Evolutionary conservation across 2,797 vertebrate species (phyloP).

Genomic region (Notolabrus celidotus): DNA sequence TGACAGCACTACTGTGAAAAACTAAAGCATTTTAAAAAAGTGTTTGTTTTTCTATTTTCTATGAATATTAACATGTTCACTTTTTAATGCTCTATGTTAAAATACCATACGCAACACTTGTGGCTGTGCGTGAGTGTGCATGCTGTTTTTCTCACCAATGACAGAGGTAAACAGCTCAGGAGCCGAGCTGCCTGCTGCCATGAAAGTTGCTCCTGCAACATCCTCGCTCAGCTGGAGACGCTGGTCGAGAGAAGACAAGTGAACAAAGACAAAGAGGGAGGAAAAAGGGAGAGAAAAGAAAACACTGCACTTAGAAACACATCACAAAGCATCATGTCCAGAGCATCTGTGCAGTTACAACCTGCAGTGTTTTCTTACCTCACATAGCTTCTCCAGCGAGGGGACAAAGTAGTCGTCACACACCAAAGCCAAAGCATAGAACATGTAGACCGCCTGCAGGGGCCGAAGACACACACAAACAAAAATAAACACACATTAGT

Average conservation of each 20-base stretch:
- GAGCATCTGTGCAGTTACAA: neutral
- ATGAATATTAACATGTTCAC: too few species aligned
- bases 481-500: neutral
- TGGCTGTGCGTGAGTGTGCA: slow-evolving; percentile 10
- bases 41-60: too few species aligned
- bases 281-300: neutral
- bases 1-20: too few species aligned
- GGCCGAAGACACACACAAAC: slow-evolving; percentile 4
- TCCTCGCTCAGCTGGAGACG: slow-evolving; percentile 96
- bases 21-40: too few species aligned
- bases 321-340: neutral
- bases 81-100: too few species aligned
- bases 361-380: slow-evolving; percentile 82
- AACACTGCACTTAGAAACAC: neutral
- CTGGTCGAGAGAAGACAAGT: slow-evolving; percentile 72
- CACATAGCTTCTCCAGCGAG: slow-evolving; percentile 95
- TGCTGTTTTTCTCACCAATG: slow-evolving; percentile 87
- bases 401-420: slow-evolving; percentile 99
- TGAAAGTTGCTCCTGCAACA: slow-evolving; percentile 97
- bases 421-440: slow-evolving; percentile 94
- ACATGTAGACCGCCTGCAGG: slow-evolving; percentile 95
- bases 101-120: too few species aligned
- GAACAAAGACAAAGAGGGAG: neutral
- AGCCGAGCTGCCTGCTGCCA: slow-evolving; percentile 98
- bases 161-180: slow-evolving; percentile 98